phyloP scores from a whole-genome alignment of 2,888 invertebrate species.

The Punctoribates punctum region DNA sequence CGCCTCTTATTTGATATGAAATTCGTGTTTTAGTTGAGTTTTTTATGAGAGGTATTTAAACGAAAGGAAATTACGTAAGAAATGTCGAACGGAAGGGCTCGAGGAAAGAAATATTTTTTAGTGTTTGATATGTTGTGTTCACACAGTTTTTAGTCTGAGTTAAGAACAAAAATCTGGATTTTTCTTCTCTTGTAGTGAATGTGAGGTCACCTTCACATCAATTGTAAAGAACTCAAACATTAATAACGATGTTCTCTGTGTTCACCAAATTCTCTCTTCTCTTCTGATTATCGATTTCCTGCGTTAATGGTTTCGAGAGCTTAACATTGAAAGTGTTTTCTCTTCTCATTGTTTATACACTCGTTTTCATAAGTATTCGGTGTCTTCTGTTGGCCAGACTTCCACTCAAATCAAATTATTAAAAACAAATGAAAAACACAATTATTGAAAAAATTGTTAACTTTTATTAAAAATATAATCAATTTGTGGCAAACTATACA shows the following conservation, averaged over 20 bases:
- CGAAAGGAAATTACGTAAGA: constrained; percentile 35
- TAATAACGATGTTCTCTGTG: constrained; percentile 24
- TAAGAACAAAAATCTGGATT: neutral
- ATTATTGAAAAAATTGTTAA: neutral
- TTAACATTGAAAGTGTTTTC: constrained; percentile 8
- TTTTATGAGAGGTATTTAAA: constrained; percentile 19
- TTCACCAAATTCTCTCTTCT: neutral
- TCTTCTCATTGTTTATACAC: neutral
- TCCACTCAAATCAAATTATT: neutral
- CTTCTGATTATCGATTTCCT: constrained; percentile 34
- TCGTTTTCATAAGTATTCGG: neutral
- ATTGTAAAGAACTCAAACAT: neutral
- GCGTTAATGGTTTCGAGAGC: constrained; percentile 7
- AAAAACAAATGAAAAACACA: too few species aligned
- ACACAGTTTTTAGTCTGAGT: neutral
- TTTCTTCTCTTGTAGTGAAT: neutral
- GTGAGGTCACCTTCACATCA: constrained; percentile 28
- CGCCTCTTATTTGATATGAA: neutral
- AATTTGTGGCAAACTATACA: too few species aligned
- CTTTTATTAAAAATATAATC: neutral
- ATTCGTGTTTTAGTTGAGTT: neutral
- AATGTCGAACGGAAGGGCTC: constrained; percentile 26
- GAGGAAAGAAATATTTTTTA: constrained; percentile 21
- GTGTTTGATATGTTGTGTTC: neutral
- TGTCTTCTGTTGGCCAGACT: too few species aligned